phyloP scores from a whole-genome alignment of 2,113 vertebrate genomes.

The Siphamia tubifer region DNA sequence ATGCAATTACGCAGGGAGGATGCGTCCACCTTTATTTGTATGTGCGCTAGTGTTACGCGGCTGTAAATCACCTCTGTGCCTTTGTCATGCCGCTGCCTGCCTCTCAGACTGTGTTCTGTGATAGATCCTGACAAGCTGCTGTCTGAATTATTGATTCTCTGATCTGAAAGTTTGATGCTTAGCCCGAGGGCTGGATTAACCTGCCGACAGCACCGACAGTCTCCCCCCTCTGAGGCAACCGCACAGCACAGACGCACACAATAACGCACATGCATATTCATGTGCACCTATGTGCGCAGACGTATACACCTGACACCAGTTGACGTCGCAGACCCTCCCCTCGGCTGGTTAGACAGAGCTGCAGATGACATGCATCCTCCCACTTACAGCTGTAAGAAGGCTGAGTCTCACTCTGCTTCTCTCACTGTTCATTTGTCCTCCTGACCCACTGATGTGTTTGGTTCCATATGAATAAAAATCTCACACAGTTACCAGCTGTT shows the following conservation, averaged over 20 bases:
- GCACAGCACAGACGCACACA: conserved; percentile 4
- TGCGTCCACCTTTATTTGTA: conserved; percentile 29
- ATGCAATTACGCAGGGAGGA: conserved; percentile 9
- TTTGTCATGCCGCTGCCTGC: conserved; percentile 38
- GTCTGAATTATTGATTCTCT: conserved; percentile 80
- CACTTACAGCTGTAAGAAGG: not conserved
- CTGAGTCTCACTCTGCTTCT: not conserved
- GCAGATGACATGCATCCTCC: conserved; percentile 7
- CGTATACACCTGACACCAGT: conserved; percentile 2
- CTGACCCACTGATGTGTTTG: not conserved
- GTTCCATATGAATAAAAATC: not conserved
- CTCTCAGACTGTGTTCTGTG: conserved; percentile 61
- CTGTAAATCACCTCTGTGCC: conserved; percentile 62
- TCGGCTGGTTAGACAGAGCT: not conserved
- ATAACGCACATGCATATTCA: conserved; percentile 50
- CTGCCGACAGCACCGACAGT: conserved; percentile 55
- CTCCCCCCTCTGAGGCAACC: conserved; percentile 42
- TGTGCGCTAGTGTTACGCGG: conserved; percentile 18
- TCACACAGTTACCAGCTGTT: not conserved
- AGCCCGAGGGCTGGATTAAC: conserved; percentile 77
- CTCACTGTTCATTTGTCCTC: conserved; percentile 16
- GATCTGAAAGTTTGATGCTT: conserved; percentile 81
- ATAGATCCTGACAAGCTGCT: conserved; percentile 74
- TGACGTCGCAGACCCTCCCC: conserved; percentile 22
- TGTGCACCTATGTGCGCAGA: conserved; percentile 7